Conservation (phyloP, 2,113 vertebrate genomes). For the Pachypanchax playfairii region DNA sequence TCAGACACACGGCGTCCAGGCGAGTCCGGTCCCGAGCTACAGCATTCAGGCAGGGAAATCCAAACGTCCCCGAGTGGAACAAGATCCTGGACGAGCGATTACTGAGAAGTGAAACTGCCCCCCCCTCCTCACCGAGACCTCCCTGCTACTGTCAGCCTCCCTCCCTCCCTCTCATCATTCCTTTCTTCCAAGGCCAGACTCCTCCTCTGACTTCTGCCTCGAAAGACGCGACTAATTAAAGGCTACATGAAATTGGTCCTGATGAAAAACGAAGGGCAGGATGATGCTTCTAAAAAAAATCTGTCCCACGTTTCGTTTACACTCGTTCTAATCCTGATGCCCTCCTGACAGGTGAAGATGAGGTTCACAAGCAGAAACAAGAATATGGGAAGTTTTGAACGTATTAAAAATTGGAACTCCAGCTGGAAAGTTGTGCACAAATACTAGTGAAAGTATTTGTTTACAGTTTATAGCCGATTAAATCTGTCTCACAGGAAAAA, state of each 20-base stretch:
- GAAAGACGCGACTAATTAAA: conserved; percentile 62
- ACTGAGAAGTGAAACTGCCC: conserved; percentile 47
- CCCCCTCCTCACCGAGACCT: conserved; percentile 21
- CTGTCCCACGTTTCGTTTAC: no score
- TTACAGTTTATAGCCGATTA: no score
- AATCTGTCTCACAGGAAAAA: no score
- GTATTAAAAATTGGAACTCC: no score
- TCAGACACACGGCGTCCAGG: conserved; percentile 48
- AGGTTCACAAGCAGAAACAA: no score
- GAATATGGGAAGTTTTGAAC: no score
- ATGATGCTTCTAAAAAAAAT: background rate
- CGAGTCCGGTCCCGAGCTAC: conserved; percentile 39
- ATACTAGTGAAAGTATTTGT: no score
- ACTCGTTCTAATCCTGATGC: no score
- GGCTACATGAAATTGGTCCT: conserved; percentile 41
- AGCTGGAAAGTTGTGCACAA: no score
- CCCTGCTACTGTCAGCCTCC: conserved; percentile 31
- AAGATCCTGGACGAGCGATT: conserved; percentile 50
- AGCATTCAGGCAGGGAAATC: conserved; percentile 58
- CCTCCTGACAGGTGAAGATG: no score
- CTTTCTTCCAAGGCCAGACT: conserved; percentile 44
- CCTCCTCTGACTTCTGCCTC: conserved; percentile 31
- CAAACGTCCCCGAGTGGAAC: conserved; percentile 62
- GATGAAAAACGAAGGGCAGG: conserved; percentile 19
- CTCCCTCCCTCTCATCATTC: conserved; percentile 48